phyloP scores from a whole-genome alignment of 2,888 invertebrate species.

The Yponomeuta cagnagella region DNA sequence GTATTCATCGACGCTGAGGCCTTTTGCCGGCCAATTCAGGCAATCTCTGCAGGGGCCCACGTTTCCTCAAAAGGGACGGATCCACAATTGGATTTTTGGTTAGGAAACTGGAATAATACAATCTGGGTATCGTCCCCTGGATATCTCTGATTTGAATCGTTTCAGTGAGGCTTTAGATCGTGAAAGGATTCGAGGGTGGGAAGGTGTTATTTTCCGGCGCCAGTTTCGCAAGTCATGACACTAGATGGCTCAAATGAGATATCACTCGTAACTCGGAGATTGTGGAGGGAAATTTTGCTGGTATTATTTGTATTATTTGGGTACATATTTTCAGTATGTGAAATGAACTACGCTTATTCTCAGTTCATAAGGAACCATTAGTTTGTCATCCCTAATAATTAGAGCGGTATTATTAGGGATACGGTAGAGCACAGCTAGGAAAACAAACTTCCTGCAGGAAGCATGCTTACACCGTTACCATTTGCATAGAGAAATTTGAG shows the following conservation, averaged over 20 bases:
- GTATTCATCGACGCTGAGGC: conserved; percentile 58
- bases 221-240: conserved; percentile 48
- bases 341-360: neutral
- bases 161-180: conserved; percentile 59
- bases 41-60: conserved; percentile 71
- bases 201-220: conserved; percentile 48
- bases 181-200: conserved; percentile 45
- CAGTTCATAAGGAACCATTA: too few species aligned
- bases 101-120: conserved; percentile 74
- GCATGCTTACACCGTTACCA: too few species aligned
- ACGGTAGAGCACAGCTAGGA: too few species aligned
- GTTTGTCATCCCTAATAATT: too few species aligned
- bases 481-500: too few species aligned
- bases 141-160: conserved; percentile 74
- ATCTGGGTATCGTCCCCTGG: conserved; percentile 62
- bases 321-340: neutral
- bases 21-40: conserved; percentile 46
- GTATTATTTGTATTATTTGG: neutral
- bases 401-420: too few species aligned
- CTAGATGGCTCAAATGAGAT: conserved; percentile 29
- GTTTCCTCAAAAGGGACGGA: conserved; percentile 64
- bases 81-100: conserved; percentile 74
- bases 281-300: conserved; percentile 6
- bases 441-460: too few species aligned
- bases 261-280: conserved; percentile 20